Percentiles rank a stretch among this genome's conserved stretches.
Evolutionary conservation across 2,888 invertebrate species (phyloP).

Genomic region (Salticus scenicus): DNA sequence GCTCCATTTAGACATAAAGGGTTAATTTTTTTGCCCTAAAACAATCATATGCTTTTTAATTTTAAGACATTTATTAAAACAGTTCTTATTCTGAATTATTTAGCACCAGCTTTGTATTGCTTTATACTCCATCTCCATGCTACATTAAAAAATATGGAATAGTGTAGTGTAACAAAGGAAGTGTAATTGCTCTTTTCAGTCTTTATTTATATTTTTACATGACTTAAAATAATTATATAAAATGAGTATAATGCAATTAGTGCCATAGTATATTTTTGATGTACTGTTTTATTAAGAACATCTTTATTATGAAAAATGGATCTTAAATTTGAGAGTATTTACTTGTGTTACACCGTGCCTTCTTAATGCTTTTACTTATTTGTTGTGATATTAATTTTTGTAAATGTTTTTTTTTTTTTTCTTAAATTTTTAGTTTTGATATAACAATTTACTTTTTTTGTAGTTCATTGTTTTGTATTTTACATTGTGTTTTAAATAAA

Average conservation of each 20-base stretch:
- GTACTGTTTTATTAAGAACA: neutral
- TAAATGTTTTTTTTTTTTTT: no score
- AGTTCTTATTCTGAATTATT: no score
- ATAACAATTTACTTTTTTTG: neutral
- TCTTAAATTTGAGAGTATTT: no score
- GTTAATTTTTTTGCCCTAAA: no score
- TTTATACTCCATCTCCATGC: no score
- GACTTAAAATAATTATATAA: neutral
- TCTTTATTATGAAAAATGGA: neutral
- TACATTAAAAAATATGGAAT: no score
- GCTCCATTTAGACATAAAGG: no score
- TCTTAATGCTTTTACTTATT: neutral
- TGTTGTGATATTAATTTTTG: neutral
- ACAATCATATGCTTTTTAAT: no score
- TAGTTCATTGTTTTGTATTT: neutral
- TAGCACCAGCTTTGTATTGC: no score
- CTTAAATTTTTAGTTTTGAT: no score
- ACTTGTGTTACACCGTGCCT: neutral
- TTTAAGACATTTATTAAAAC: no score
- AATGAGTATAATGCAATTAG: slow-evolving; percentile 2
- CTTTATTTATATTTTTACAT: neutral
- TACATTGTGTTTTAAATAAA: neutral
- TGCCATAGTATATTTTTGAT: slow-evolving; percentile 1
- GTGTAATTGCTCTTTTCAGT: neutral
- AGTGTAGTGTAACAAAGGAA: no score